A percentile compares a stretch with the other conserved stretches of the same genome.
phyloP scores from a whole-genome alignment of 2,797 vertebrate species.

The Neostethus bicornis region DNA sequence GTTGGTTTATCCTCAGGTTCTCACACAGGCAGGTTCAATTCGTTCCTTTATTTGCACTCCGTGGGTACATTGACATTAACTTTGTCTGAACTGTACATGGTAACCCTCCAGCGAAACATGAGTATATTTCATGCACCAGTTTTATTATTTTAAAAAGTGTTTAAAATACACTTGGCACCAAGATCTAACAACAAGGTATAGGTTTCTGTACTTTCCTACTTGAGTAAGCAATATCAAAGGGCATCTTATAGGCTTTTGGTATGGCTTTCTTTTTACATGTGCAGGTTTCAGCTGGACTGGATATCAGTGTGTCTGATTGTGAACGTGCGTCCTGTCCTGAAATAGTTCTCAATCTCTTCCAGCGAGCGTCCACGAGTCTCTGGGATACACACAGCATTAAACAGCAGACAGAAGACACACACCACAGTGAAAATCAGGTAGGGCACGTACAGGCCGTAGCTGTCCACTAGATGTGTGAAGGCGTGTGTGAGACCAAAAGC shows the following conservation, averaged over 20 bases:
- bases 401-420: constrained; percentile 84
- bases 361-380: constrained; percentile 90
- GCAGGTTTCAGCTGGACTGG: constrained; percentile 11
- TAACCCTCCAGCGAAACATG: neutral
- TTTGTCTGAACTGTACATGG: neutral
- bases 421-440: constrained; percentile 88
- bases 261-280: neutral
- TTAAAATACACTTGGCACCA: too few species aligned
- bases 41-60: neutral
- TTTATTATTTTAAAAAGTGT: too few species aligned
- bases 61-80: neutral
- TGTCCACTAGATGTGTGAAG: constrained; percentile 82
- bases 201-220: too few species aligned
- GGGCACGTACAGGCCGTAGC: constrained; percentile 83
- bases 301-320: constrained; percentile 53
- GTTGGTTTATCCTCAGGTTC: neutral
- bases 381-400: constrained; percentile 88
- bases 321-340: constrained; percentile 80
- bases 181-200: neutral
- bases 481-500: constrained; percentile 87
- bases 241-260: neutral
- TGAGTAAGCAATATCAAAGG: too few species aligned
- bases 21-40: neutral
- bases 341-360: constrained; percentile 95
- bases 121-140: neutral